Percentiles rank a stretch among this genome's conserved stretches.
These are phyloP conservation scores for Eulemur coronatus DNA, from an alignment of 2,797 vertebrate species.

Conservation along the genomic window DNA sequence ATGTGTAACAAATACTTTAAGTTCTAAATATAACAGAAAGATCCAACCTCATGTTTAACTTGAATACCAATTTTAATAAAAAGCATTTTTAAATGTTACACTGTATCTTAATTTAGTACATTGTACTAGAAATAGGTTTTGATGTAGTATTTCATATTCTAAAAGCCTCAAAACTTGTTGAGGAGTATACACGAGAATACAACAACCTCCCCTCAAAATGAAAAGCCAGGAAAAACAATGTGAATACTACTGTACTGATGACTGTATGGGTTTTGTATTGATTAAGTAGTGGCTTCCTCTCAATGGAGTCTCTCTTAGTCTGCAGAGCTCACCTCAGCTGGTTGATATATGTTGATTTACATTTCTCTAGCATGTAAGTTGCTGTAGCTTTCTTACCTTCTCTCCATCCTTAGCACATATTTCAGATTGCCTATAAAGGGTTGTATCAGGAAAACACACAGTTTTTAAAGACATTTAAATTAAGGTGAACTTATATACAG, in stretches of 20 bases:
- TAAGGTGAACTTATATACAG: background rate
- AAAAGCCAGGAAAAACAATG: background rate
- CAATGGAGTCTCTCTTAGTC: background rate
- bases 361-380: background rate
- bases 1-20: background rate
- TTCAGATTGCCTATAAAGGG: background rate
- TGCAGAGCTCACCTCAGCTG: background rate
- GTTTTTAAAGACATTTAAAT: background rate
- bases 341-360: background rate
- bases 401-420: background rate
- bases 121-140: background rate
- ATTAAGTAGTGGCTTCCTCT: background rate
- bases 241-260: fast-evolving
- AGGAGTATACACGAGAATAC: background rate
- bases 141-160: background rate
- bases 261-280: background rate
- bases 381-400: background rate
- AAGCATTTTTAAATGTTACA: background rate
- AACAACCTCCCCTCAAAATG: background rate
- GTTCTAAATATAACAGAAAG: background rate
- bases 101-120: background rate
- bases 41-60: background rate
- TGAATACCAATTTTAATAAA: background rate
- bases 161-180: background rate
- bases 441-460: background rate